phyloP scores from a whole-genome alignment of 2,888 invertebrate genomes.

The Cepaea hortensis region DNA sequence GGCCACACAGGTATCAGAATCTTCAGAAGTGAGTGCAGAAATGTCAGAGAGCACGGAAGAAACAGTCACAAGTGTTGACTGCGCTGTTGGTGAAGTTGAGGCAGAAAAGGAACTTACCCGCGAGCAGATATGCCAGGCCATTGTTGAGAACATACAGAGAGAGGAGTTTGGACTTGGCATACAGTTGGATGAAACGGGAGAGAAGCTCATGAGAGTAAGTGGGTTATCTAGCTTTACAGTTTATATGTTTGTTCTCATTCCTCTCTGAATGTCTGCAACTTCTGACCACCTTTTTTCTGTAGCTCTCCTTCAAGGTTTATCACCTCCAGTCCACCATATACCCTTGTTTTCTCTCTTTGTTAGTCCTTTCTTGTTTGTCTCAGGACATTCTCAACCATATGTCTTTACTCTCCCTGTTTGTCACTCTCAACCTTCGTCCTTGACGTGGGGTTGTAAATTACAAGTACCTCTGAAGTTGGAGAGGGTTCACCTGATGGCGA shows the following conservation, averaged over 20 bases:
- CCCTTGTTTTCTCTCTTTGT: background rate
- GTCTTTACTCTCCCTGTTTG: background rate
- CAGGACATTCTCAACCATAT: background rate
- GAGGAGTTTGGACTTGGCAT: slow-evolving; percentile 76
- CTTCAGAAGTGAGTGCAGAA: slow-evolving; percentile 22
- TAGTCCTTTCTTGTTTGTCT: background rate
- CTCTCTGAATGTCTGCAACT: background rate
- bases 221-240: background rate
- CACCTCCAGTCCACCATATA: no score
- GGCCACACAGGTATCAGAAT: background rate
- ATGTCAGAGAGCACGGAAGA: background rate
- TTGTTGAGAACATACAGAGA: slow-evolving; percentile 71
- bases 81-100: slow-evolving; percentile 40
- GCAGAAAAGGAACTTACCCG: slow-evolving; percentile 31
- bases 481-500: no score
- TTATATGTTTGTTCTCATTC: slow-evolving; percentile 16
- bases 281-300: background rate
- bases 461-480: no score
- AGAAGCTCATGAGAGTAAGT: slow-evolving; percentile 67
- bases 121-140: slow-evolving; percentile 49
- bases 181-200: slow-evolving; percentile 70
- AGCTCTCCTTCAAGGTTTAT: no score
- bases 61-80: background rate
- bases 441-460: no score
- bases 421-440: background rate